A percentile compares a stretch with the other conserved stretches of the same genome.
phyloP scores from a whole-genome alignment of 2,797 vertebrate species.

The Lutjanus campechanus region DNA sequence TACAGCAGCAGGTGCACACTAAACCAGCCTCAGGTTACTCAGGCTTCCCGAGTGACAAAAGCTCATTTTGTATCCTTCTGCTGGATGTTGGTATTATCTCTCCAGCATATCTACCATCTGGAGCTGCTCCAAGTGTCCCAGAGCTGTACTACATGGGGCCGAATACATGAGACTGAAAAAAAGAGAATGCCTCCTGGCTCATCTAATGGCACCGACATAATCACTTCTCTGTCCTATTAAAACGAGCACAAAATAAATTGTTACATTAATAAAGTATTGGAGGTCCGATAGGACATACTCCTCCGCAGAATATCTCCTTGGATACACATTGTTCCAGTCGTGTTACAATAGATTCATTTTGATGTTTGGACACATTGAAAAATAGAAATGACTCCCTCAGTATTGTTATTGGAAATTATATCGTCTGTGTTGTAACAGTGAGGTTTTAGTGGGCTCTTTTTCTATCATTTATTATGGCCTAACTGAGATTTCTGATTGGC shows the following conservation, averaged over 20 bases:
- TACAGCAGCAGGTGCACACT: slow-evolving; percentile 9
- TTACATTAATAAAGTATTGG: slow-evolving; percentile 19
- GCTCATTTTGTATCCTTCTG: slow-evolving; percentile 12
- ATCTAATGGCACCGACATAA: slow-evolving; percentile 2
- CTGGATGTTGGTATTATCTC: slow-evolving; percentile 11
- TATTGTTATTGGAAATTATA: not conserved
- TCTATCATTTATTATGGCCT: not conserved
- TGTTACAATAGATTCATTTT: not conserved
- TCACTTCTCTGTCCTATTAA: slow-evolving; percentile 1
- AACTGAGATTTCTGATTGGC: not conserved
- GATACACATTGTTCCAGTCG: not conserved
- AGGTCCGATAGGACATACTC: not conserved
- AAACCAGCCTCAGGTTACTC: slow-evolving; percentile 8
- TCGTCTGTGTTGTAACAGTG: not conserved
- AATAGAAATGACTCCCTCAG: not conserved
- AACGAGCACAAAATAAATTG: slow-evolving; percentile 2
- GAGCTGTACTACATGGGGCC: not conserved
- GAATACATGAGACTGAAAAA: not conserved
- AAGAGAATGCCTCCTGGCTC: not conserved
- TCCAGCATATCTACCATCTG: slow-evolving; percentile 16
- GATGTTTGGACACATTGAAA: not conserved
- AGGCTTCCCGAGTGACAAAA: not conserved
- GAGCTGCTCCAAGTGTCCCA: slow-evolving; percentile 26
- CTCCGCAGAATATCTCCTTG: not conserved
- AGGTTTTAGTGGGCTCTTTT: not conserved